A percentile compares a stretch with the other conserved stretches of the same genome.
phyloP scores from a whole-genome alignment of 2,113 vertebrate species.

The Daboia siamensis region DNA sequence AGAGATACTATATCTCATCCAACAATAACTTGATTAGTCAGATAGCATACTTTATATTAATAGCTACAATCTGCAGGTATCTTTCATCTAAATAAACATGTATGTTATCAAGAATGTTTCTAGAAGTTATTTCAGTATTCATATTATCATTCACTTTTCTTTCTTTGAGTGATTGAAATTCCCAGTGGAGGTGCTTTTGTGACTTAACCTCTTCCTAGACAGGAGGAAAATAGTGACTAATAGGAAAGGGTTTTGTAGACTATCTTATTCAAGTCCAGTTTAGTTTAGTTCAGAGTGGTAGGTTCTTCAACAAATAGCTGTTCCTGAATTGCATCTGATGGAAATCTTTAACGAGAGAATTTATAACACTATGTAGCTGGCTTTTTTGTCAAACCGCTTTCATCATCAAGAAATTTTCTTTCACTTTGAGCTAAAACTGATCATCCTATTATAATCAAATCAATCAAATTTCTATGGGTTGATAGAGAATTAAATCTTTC shows the following conservation, averaged over 20 bases:
- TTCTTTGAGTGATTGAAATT: neutral
- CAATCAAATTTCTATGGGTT: neutral
- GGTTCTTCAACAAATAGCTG: neutral
- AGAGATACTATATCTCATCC: neutral
- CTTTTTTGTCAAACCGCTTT: neutral
- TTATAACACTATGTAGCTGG: neutral
- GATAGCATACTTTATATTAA: too few relatives aligned
- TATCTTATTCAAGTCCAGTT: neutral
- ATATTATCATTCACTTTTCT: neutral
- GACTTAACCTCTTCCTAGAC: neutral
- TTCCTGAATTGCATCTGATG: neutral
- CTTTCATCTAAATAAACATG: neutral
- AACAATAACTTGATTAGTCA: neutral
- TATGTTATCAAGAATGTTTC: neutral
- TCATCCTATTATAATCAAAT: neutral
- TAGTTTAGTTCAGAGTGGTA: neutral
- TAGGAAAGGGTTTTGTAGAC: too few relatives aligned
- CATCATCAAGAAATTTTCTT: neutral
- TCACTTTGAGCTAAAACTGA: neutral
- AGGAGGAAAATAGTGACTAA: neutral
- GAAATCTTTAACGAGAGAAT: neutral
- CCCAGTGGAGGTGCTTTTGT: neutral
- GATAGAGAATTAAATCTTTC: neutral
- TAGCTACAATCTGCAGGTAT: neutral
- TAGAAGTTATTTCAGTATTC: neutral